A percentile compares a stretch with the other conserved stretches of the same genome.
Conservation (phyloP, 1,140 invertebrate species). For the Drosophila takahashii region DNA sequence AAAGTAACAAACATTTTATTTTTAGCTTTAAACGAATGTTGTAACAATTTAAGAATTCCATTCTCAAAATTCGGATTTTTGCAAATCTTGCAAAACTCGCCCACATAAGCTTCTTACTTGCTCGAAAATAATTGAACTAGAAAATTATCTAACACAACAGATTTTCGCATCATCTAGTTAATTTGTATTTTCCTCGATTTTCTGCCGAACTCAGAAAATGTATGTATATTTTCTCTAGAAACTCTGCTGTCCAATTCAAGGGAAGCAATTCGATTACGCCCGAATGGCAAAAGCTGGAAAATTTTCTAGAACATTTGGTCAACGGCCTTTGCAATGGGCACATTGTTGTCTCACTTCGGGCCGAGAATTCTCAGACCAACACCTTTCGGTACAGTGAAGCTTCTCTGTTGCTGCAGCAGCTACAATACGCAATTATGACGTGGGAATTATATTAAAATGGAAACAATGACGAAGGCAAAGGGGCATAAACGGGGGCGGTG, state of each 20-base stretch:
- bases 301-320: conserved; percentile 43
- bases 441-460: conserved; percentile 82
- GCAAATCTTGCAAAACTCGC: not conserved
- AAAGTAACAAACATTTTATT: not conserved
- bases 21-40: too few relatives aligned
- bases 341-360: conserved; percentile 24
- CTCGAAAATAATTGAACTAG: not conserved
- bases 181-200: not conserved
- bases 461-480: conserved; percentile 63
- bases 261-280: conserved; percentile 5
- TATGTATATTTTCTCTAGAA: conserved; percentile 1
- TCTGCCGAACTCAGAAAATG: not conserved
- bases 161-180: not conserved
- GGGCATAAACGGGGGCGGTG: not conserved
- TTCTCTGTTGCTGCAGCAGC: conserved; percentile 43
- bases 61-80: not conserved
- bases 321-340: conserved; percentile 25
- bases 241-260: not conserved
- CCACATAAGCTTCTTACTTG: too few relatives aligned
- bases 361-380: conserved; percentile 41
- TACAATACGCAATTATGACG: conserved; percentile 80
- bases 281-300: conserved; percentile 3
- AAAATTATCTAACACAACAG: not conserved
- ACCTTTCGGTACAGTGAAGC: conserved; percentile 19
- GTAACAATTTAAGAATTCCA: not conserved